Evolutionary conservation across 2,888 invertebrate species (phyloP).

Genomic region (Aleiodes alternator): DNA sequence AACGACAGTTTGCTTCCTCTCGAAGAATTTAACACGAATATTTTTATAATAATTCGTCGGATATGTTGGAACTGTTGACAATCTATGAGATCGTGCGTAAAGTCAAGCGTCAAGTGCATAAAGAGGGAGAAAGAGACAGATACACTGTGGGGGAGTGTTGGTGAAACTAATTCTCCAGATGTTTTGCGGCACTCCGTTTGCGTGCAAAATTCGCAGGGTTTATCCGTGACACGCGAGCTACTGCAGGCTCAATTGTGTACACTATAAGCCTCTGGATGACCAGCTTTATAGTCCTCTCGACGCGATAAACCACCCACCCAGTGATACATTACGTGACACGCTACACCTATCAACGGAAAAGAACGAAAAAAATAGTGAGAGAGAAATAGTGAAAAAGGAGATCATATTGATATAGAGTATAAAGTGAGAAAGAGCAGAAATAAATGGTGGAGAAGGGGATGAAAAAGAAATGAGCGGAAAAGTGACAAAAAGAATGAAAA

Average conservation of each 20-base stretch:
- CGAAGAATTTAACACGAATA: too few species aligned
- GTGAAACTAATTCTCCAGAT: too few species aligned
- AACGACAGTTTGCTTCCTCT: too few species aligned
- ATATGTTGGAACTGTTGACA: too few species aligned
- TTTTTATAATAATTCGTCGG: too few species aligned
- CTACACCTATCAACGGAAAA: constrained; percentile 8
- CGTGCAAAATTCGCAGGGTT: background rate
- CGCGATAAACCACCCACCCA: constrained; percentile 13
- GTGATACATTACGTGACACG: constrained; percentile 12
- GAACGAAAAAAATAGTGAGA: constrained; percentile 17
- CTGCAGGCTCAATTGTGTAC: constrained; percentile 11
- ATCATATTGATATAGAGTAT: constrained; percentile 3
- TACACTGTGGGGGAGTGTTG: too few species aligned
- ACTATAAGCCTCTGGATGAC: background rate
- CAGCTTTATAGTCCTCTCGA: constrained; percentile 17
- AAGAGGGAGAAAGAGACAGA: too few species aligned
- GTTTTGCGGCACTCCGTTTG: too few species aligned
- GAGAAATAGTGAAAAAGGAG: background rate
- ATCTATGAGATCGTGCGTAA: too few species aligned
- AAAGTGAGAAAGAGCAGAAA: constrained; percentile 15
- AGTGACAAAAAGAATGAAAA: constrained; percentile 38
- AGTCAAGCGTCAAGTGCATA: too few species aligned
- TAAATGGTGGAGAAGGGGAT: constrained; percentile 30
- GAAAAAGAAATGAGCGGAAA: constrained; percentile 29
- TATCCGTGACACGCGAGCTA: constrained; percentile 11